phyloP scores from a whole-genome alignment of 2,113 vertebrate species.

The Amblyornis subalaris region DNA sequence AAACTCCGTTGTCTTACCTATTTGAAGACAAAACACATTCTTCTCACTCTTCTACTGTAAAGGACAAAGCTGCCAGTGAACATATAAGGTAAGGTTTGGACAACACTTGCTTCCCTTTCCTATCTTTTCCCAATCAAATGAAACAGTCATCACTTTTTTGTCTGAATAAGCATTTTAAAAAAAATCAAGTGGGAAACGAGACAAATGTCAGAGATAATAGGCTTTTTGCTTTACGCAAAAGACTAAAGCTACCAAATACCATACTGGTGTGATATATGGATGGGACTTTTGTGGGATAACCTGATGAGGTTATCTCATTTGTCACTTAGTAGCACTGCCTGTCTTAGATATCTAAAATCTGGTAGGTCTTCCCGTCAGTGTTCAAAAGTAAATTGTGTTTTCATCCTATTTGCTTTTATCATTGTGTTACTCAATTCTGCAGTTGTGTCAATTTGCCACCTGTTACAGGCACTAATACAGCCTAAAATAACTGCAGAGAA shows the following conservation, averaged over 20 bases:
- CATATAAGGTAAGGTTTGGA: constrained; percentile 84
- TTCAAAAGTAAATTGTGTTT: not conserved
- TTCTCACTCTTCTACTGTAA: constrained; percentile 95
- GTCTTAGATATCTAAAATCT: not conserved
- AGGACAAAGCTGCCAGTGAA: constrained; percentile 98
- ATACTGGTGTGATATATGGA: not conserved
- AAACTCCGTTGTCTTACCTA: constrained; percentile 86
- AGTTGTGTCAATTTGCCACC: not conserved
- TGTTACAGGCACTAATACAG: not conserved
- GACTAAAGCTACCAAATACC: not conserved
- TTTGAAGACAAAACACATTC: constrained; percentile 98
- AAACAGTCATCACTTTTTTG: not conserved
- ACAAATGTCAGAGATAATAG: not conserved
- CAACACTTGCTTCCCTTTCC: not conserved
- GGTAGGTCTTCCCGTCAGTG: not conserved
- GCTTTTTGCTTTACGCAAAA: not conserved
- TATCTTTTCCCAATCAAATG: not conserved
- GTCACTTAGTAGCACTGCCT: not conserved
- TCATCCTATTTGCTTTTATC: not conserved
- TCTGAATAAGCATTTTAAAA: not conserved
- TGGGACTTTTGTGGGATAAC: not conserved
- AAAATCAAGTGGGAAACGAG: not conserved
- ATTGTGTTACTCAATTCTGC: not conserved
- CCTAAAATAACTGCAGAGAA: not conserved
- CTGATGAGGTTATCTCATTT: not conserved